Conservation (phyloP, 1,140 invertebrate species). For the Akabosia matsudoensis region DNA sequence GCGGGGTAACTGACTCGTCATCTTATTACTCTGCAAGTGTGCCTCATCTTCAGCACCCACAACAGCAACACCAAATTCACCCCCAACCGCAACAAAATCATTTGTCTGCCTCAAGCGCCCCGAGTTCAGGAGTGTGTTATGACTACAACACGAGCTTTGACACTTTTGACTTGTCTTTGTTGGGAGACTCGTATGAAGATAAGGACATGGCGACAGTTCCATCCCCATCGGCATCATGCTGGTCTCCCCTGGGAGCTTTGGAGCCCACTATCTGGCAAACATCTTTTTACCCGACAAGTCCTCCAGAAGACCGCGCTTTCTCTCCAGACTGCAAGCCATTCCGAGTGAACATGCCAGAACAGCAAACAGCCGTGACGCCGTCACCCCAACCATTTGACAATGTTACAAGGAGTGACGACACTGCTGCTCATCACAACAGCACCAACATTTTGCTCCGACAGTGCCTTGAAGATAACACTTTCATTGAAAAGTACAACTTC, state of each 20-base stretch:
- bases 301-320: slow-evolving; percentile 56
- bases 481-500: slow-evolving; percentile 75
- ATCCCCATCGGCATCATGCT: slow-evolving; percentile 39
- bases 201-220: slow-evolving; percentile 43
- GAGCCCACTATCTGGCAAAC: slow-evolving; percentile 39
- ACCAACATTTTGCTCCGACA: slow-evolving; percentile 69
- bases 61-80: not conserved
- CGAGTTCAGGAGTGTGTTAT: not conserved
- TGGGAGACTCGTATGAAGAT: slow-evolving; percentile 50
- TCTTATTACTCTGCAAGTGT: slow-evolving; percentile 13
- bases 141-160: slow-evolving; percentile 49
- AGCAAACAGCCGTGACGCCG: slow-evolving; percentile 52
- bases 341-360: slow-evolving; percentile 41
- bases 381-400: slow-evolving; percentile 50
- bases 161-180: slow-evolving; percentile 69
- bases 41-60: slow-evolving; percentile 20
- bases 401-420: slow-evolving; percentile 25
- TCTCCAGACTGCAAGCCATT: slow-evolving; percentile 57
- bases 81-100: not conserved
- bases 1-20: not conserved
- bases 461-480: slow-evolving; percentile 74
- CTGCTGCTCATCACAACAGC: slow-evolving; percentile 42
- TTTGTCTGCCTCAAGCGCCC: not conserved
- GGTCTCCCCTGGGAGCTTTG: slow-evolving; percentile 11
- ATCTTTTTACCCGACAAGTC: slow-evolving; percentile 54